Evolutionary conservation across 2,113 vertebrate genomes (phyloP).

Genomic region (Nesoenas mayeri): DNA sequence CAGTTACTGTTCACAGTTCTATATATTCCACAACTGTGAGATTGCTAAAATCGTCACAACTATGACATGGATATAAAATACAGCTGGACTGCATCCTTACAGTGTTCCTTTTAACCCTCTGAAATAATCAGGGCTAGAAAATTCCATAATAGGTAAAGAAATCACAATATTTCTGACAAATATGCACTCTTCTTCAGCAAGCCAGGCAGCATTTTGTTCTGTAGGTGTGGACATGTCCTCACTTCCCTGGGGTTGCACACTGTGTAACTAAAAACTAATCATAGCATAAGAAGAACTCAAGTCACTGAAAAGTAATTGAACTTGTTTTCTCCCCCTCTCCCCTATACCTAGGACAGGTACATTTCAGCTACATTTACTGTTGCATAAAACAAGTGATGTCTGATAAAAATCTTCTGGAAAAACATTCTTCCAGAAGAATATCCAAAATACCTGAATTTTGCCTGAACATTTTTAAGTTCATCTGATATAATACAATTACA

Average conservation of each 20-base stretch:
- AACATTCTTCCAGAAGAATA: not conserved
- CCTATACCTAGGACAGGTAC: not conserved
- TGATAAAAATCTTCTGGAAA: not conserved
- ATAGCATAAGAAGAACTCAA: not conserved
- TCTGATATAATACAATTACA: not conserved
- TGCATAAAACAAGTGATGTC: not conserved
- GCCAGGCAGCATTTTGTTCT: not conserved
- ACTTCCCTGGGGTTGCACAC: not conserved
- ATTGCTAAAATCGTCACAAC: not conserved
- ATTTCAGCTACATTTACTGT: not conserved
- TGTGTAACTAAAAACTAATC: not conserved
- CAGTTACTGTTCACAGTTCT: not conserved
- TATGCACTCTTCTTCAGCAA: not conserved
- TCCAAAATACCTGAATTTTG: not conserved
- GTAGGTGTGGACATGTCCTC: not conserved
- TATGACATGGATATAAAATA: not conserved
- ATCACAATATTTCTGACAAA: not conserved
- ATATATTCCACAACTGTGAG: not conserved
- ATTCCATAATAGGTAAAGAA: not conserved
- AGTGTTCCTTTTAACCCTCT: not conserved
- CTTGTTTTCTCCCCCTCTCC: not conserved
- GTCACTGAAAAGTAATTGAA: not conserved
- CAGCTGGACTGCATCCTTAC: not conserved
- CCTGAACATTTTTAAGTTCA: not conserved
- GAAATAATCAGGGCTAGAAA: not conserved